Base-by-base conservation (phyloP, 2,888 invertebrate species). In the Pilophorus perplexus region DNA sequence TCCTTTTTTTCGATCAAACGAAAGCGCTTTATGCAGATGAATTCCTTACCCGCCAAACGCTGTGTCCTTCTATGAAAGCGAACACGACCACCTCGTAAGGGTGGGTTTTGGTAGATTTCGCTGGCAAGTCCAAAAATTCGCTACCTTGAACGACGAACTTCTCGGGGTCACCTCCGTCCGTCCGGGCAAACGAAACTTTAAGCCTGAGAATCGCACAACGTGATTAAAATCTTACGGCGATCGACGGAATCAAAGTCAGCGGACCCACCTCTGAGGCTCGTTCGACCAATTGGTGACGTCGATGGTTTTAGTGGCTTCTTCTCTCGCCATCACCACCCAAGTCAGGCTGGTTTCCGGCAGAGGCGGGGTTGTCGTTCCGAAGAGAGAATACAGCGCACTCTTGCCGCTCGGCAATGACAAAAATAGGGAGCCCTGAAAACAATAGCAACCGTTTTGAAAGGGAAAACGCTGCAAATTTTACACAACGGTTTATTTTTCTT, bases 251-350 rank as follows among this genome's bases (percentile, higher is more conserved):
- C 2, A 48, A 2, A 6, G 6, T 12, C 33, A 28, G 22, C 12
- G 44, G 33, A 16, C n/a, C 22, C 20, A 65, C 64, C 54, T 37
- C 54, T 65, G 64, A 27, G 64, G 64, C 20, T 65, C 64, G 8
- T 52, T 28, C 8, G 54, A 33, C 64, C 64, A 54, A 27, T 65
- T 65, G n/a, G 40, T 25, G n/a, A 65, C 64, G 40, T 54, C 54
- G 1, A 65, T 10, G 12, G 20, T 18, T 8, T 20, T 27, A 1
- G 27, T 22, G 14, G 42, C 22, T 16, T 52, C 28, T 27, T 65
- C 40, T 20, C 54, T 65, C 18, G 64, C 64, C 16, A 6, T 20
- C 8, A 40, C 10, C 3, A 22, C 18, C 64, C 64, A 65, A 3
- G 28, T 8, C 14, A 65, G 12, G 5, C 23, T 18, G 12, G 14